Evolutionary conservation across 2,888 invertebrate genomes (phyloP), one percentile per base, ranked within the genome.

Genomic region (Pasiphila rectangulata): DNA sequence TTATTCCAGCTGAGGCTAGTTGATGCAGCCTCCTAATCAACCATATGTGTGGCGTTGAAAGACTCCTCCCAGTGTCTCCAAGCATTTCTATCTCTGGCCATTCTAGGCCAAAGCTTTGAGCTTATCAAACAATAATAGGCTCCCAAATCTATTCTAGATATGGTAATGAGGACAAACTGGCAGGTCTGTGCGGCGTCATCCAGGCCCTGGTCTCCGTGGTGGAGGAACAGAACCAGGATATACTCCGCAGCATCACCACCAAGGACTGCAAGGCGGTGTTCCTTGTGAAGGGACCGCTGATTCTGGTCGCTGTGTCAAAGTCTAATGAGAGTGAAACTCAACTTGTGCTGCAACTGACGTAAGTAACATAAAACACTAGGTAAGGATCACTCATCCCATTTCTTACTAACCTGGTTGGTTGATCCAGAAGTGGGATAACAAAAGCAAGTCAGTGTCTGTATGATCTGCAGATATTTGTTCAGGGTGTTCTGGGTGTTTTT

Each of bases 141-240:
- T 35, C 16, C 21, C 21, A 25, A 38, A 38, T n/a, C 16, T 25
- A 25, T 77, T 81, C 48, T 72, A 95, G 96, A 67, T 94, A 96
- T 82, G 97, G 97, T 3, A 95, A 93, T 78, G 98, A 98, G 87
- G 98, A 98, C 72, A 96, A 96, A 77, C 83, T 98, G 65, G 98
- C 96, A 4, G 97, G 98, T 9, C 84, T 98, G 9, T 98, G 97
- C 87, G 98, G 98, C 9, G 96, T 98, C 0, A 95, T 98, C 88
- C 97, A 97, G 80, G 98, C 98, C 0, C 79, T 98, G 56, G 96
- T 97, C 1, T 97, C 97, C 56, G 95, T 96, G 61, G 95, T 97
- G 0, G 95, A 96, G 72, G 93, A 93, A 56, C 93, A 93, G 54
- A 93, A 94, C 68, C 90, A 92, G 56, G 98, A 98, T 84, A 93